A percentile compares a stretch with the other conserved stretches of the same genome.
phyloP scores from a whole-genome alignment of 2,797 vertebrate species.

The Anisognathus igniventris region DNA sequence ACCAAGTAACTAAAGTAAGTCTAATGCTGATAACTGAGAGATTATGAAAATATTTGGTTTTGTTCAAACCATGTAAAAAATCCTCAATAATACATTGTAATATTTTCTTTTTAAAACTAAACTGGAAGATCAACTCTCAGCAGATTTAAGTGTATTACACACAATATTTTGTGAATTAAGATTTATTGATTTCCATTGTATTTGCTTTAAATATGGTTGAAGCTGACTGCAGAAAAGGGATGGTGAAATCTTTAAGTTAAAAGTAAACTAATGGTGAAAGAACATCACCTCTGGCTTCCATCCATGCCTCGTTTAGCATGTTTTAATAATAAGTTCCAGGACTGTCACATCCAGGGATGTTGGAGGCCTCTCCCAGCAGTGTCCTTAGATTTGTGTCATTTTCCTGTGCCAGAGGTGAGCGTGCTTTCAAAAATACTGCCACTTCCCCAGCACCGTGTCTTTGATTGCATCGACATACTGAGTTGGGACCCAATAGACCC shows the following conservation, averaged over 20 bases:
- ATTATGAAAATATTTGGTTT: slow-evolving; percentile 67
- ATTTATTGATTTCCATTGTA: slow-evolving; percentile 77
- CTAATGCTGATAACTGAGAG: slow-evolving; percentile 60
- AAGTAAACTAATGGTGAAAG: slow-evolving; percentile 81
- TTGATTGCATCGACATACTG: slow-evolving; percentile 99
- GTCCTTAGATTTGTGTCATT: slow-evolving; percentile 84
- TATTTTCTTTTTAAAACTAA: slow-evolving; percentile 60
- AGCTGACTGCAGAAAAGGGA: slow-evolving; percentile 77
- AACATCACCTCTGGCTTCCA: slow-evolving; percentile 83
- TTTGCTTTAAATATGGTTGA: slow-evolving; percentile 78
- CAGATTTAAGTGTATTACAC: slow-evolving; percentile 77
- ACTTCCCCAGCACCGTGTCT: slow-evolving; percentile 99
- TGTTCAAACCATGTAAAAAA: slow-evolving; percentile 68
- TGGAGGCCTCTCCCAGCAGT: slow-evolving; percentile 81
- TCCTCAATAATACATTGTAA: slow-evolving; percentile 39
- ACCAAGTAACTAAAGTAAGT: slow-evolving; percentile 54
- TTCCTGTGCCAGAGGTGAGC: slow-evolving; percentile 93
- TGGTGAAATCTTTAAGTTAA: slow-evolving; percentile 77
- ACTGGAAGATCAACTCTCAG: slow-evolving; percentile 72
- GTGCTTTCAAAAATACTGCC: slow-evolving; percentile 99
- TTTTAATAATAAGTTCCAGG: slow-evolving; percentile 76
- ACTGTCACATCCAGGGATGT: slow-evolving; percentile 73
- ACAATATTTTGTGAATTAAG: slow-evolving; percentile 68
- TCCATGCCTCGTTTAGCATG: slow-evolving; percentile 70
- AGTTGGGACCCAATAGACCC: slow-evolving; percentile 99